These are phyloP conservation scores for Glaucomys volans DNA, from an alignment of 2,113 vertebrate species.

Conservation along the genomic window DNA sequence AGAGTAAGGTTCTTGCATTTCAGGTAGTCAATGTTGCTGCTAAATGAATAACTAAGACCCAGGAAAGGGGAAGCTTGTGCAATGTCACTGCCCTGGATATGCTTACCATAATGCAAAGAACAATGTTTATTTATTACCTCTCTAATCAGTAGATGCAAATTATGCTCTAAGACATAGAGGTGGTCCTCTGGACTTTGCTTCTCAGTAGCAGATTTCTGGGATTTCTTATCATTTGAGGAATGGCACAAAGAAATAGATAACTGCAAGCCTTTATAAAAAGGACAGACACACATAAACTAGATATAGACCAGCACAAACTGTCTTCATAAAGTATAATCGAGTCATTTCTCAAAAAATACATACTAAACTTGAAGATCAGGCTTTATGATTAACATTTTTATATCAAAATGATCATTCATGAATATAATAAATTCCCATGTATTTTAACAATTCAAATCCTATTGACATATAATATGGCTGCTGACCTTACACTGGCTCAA, in stretches of 20 bases:
- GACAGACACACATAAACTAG: slow-evolving; percentile 29
- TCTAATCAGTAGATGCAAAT: slow-evolving; percentile 97
- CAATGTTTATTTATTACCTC: slow-evolving; percentile 88
- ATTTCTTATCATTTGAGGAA: slow-evolving; percentile 95
- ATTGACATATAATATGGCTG: neutral
- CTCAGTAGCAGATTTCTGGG: slow-evolving; percentile 90
- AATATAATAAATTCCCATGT: neutral
- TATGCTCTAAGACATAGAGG: slow-evolving; percentile 97
- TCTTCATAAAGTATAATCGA: slow-evolving; percentile 23
- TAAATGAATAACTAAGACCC: neutral
- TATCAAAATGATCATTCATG: neutral
- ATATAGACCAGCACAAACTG: neutral
- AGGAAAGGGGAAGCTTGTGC: rapidly evolving
- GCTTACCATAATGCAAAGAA: neutral
- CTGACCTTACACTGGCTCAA: neutral
- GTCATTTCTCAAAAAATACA: neutral
- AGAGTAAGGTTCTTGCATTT: neutral
- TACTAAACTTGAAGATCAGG: neutral
- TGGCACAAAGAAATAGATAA: slow-evolving; percentile 98
- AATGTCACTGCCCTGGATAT: neutral
- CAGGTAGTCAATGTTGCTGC: neutral
- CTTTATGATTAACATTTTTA: neutral
- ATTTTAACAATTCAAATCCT: neutral
- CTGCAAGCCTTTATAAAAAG: slow-evolving; percentile 90
- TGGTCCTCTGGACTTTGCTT: slow-evolving; percentile 95